These are phyloP conservation scores for Sinocyclocheilus anophthalmus DNA, from an alignment of 2,113 vertebrate genomes.

Conservation along the genomic window DNA sequence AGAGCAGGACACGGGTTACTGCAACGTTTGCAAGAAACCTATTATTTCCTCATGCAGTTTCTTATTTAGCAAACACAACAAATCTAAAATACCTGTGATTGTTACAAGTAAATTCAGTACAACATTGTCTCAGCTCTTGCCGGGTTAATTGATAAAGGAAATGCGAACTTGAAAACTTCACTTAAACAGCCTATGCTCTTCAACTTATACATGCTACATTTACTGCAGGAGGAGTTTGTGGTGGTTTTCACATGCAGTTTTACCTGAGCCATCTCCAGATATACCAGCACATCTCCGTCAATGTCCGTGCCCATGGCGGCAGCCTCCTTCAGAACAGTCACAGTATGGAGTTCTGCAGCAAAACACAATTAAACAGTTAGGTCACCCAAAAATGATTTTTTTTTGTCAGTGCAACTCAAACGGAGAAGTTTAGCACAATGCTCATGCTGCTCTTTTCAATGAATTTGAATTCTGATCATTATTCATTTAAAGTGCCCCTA, in stretches of 20 bases:
- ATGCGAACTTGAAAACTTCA: neutral
- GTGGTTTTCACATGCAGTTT: neutral
- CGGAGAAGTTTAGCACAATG: neutral
- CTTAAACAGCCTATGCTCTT: neutral
- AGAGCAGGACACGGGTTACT: neutral
- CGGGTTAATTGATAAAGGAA: too few species aligned
- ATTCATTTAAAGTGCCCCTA: neutral
- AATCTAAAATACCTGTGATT: too few species aligned
- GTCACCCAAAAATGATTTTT: too few species aligned
- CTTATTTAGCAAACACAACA: neutral
- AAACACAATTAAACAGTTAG: neutral
- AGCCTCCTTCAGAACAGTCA: constrained; percentile 81
- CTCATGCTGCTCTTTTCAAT: neutral
- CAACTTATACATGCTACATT: neutral
- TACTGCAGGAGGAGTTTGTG: neutral
- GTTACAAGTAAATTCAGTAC: neutral
- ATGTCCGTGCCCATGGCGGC: constrained; percentile 83
- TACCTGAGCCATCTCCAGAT: constrained; percentile 85
- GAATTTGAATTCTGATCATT: neutral
- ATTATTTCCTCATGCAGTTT: neutral
- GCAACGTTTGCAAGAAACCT: too few species aligned
- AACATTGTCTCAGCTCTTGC: too few species aligned
- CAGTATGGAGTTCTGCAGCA: constrained; percentile 81
- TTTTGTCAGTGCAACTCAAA: neutral
- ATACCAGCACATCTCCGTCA: constrained; percentile 83